phyloP scores from a whole-genome alignment of 2,888 invertebrate species.

The Amblyteles armatorius region DNA sequence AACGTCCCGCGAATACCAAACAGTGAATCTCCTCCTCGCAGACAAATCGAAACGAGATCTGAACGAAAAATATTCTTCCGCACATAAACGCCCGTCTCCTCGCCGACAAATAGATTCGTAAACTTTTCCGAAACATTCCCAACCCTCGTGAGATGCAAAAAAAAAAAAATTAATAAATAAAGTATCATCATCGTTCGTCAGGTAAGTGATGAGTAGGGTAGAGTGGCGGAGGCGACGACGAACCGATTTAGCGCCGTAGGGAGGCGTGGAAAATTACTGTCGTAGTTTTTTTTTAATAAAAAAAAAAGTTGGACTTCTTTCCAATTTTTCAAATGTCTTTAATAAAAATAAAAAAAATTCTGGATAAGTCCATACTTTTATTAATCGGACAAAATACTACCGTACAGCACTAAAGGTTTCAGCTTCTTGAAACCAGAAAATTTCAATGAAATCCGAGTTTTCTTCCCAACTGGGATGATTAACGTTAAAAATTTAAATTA shows the following conservation, averaged over 20 bases:
- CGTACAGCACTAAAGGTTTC: too few relatives aligned
- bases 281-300: neutral
- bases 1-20: constrained; percentile 54
- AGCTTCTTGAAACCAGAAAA: too few relatives aligned
- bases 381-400: too few relatives aligned
- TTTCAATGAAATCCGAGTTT: too few relatives aligned
- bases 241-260: neutral
- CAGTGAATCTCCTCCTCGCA: constrained; percentile 25
- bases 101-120: constrained; percentile 41
- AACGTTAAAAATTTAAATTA: too few relatives aligned
- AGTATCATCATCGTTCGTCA: neutral
- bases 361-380: too few relatives aligned
- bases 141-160: neutral
- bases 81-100: constrained; percentile 1
- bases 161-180: neutral
- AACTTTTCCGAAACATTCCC: constrained; percentile 3
- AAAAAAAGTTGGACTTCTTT: too few relatives aligned
- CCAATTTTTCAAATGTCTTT: too few relatives aligned
- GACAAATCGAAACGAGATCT: constrained; percentile 40
- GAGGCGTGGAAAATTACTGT: neutral
- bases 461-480: neutral
- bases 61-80: constrained; percentile 4
- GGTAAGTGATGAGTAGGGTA: neutral
- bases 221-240: neutral
- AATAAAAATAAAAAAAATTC: too few relatives aligned